Base-by-base conservation (phyloP, 1,140 invertebrate genomes). In the Papilio xuthus region DNA sequence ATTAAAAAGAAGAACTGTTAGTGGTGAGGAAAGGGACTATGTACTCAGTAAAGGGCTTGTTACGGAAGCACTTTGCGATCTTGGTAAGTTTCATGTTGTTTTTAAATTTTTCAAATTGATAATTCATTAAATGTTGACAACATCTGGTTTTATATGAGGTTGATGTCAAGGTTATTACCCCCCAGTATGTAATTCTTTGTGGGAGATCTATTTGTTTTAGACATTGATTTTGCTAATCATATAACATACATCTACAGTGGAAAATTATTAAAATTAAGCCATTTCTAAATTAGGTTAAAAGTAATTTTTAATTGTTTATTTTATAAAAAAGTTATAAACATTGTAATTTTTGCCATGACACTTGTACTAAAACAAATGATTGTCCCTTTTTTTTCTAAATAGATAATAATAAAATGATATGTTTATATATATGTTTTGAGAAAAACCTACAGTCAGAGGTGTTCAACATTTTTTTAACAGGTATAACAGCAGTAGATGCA, bases 61-160 rank as follows among this genome's bases (percentile, higher is more conserved):
- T 1, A 97, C 97, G 28, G 98, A 99, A 93, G 96, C 97, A 26
- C 97, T 99, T 93, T 99, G 98, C 94, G 98, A 99, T 94, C 95
- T 99, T 89, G 97, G 96, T 97, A 79, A 78, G 79, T 81, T 2
- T 56, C 50, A 50, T 47, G 26, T 79, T n/a, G 8, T 10, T 42
- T 26, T 28, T 56, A 26, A 26, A 15, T 2, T 60, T 15, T 60
- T 15, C 10, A 13, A 26, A 4, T 60, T 28, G 4, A 26, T 13
- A 12, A 3, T 9, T 60, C 56, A 60, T 60, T 26, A 26, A 60
- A 60, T 26, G 56, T 23, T 60, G 12, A 26, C 56, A 28, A 60
- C 56, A 60, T 60, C 56, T 60, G 56, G 56, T 60, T 26, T 26
- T 60, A 60, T 60, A 12, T 26, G 53, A 56, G 20, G 20, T 60